A percentile compares a stretch with the other conserved stretches of the same genome.
Evolutionary conservation across 2,113 vertebrate genomes (phyloP).

Genomic region (Sclerurus mexicanus): DNA sequence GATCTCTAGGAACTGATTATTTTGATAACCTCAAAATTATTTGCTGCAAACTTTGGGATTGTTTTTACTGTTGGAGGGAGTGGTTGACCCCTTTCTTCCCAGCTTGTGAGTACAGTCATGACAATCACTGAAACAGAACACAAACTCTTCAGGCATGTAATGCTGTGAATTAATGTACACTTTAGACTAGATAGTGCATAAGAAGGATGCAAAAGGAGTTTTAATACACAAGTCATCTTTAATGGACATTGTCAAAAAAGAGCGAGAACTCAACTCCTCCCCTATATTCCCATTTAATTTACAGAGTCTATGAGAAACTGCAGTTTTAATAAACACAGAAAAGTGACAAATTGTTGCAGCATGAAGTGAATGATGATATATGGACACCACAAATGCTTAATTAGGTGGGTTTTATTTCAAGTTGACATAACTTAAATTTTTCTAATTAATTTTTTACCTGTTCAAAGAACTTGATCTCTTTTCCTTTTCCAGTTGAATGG

Average conservation of each 20-base stretch:
- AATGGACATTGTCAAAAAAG: neutral
- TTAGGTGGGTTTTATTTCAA: constrained; percentile 9
- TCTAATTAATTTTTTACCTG: constrained; percentile 20
- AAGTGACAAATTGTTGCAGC: neutral
- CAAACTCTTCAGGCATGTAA: neutral
- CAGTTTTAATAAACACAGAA: neutral
- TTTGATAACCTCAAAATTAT: neutral
- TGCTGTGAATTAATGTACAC: neutral
- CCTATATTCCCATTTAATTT: neutral
- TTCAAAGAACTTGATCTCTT: neutral
- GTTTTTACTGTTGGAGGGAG: neutral
- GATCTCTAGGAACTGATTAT: neutral
- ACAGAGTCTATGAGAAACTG: neutral
- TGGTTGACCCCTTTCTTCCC: neutral
- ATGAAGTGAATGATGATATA: neutral
- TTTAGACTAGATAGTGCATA: neutral
- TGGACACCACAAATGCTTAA: constrained; percentile 2
- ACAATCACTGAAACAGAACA: neutral
- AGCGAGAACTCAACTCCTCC: neutral
- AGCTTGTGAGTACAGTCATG: neutral
- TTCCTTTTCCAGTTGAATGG: neutral
- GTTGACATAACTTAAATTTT: neutral
- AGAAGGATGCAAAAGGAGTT: neutral
- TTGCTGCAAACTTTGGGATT: neutral
- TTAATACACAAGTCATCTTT: neutral